phyloP scores from a whole-genome alignment of 2,888 invertebrate genomes.

The Diadegma fenestrale region DNA sequence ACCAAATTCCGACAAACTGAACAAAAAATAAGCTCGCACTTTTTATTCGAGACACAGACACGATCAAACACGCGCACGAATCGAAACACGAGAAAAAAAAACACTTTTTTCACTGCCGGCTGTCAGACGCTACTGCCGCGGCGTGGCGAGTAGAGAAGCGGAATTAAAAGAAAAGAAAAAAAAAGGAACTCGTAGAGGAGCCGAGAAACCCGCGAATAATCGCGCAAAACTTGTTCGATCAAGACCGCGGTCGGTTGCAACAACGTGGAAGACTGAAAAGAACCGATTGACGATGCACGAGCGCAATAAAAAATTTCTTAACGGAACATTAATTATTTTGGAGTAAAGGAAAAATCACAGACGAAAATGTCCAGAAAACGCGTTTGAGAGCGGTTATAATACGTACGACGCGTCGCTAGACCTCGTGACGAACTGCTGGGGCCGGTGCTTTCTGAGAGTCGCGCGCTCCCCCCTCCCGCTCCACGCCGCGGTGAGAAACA shows the following conservation, averaged over 20 bases:
- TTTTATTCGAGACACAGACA: slow-evolving; percentile 16
- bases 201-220: slow-evolving; percentile 36
- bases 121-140: slow-evolving; percentile 35
- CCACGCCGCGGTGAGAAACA: slow-evolving; percentile 64
- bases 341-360: slow-evolving; percentile 25
- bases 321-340: neutral
- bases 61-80: slow-evolving; percentile 26
- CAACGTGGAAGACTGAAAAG: slow-evolving; percentile 9
- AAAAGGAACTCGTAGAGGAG: neutral
- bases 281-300: neutral
- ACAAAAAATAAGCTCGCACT: slow-evolving; percentile 20
- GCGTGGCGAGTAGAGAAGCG: slow-evolving; percentile 16
- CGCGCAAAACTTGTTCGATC: slow-evolving; percentile 27
- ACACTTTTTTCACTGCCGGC: slow-evolving; percentile 25
- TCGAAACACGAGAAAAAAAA: slow-evolving; percentile 14
- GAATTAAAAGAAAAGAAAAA: neutral
- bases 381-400: slow-evolving; percentile 61
- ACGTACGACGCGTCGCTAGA: slow-evolving; percentile 67
- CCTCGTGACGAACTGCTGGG: slow-evolving; percentile 69
- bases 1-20: slow-evolving; percentile 12
- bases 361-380: slow-evolving; percentile 42
- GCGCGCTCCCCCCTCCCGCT: slow-evolving; percentile 60
- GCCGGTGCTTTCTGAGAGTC: slow-evolving; percentile 68
- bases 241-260: neutral
- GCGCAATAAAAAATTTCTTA: neutral